Base-by-base conservation (phyloP, 2,797 vertebrate genomes). In the Acanthornis magna region DNA sequence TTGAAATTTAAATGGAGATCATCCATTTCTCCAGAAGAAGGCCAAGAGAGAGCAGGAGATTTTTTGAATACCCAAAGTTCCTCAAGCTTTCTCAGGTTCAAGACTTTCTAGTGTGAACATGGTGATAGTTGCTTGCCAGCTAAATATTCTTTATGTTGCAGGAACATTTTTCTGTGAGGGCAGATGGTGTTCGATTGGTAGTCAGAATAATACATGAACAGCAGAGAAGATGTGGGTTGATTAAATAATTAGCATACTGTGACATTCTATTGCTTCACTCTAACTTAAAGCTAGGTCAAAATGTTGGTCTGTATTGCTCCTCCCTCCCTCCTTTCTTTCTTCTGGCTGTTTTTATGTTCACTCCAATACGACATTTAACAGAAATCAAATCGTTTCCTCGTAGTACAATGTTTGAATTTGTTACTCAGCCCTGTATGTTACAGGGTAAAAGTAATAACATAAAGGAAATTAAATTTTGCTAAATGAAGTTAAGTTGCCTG, bases 201-300 rank as follows among this genome's bases (percentile, higher is more conserved):
- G 93, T 89, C 73, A 91, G 95, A 94, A 95, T 93, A 93, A 95
- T 96, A 91, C 93, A 80, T 90, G 95, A 96, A 94, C 88, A 91
- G 94, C 94, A 93, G 94, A 94, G 88, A 74, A 85, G 89, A 86
- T 91, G 95, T 96, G 93, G 94, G 95, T 93, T 95, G 94, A 96
- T 96, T 95, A 91, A 96, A 90, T 95, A 85, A 96, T 95, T 95
- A 96, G 92, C 96, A 92, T 95, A 93, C 85, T 84, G 95, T 91
- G 94, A 95, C 95, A 93, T 95, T 95, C 85, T 93, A 84, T 84
- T 86, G 74, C 91, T 94, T 91, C 16, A 2, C 83, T 91, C 55
- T 84, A 96, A 93, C 83, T 91, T 96, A 95, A 90, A 96, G 93
- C 74, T 95, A 43, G 96, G 95, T 92, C 85, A 73, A 70, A 96